Base-by-base conservation (phyloP, 2,113 vertebrate species). In the Daphoenositta chrysoptera region DNA sequence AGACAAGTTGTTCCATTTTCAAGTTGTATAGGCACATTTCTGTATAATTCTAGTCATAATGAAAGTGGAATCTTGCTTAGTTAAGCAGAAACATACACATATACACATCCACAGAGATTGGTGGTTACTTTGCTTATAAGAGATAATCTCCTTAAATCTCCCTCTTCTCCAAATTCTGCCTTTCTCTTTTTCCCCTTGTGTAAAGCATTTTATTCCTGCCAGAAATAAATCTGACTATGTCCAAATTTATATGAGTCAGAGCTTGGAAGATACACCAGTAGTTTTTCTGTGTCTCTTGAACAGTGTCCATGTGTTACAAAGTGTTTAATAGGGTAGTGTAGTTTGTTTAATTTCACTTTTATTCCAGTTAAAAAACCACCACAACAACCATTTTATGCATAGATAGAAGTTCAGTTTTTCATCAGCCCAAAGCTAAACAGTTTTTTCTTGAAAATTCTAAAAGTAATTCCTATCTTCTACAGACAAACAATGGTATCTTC, bases 211-310 rank as follows among this genome's bases (percentile, higher is more conserved):
- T 73, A 63, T 58, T 89, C 87, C 39, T 92, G 89, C 83, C 94
- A 96, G 91, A 94, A 91, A 91, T 60, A 57, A 57, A 77, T 90
- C 13, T 79, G 42, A 58, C 30, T 79, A 12, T 71, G 45, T 93
- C 91, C 83, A 96, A 93, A 88, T 89, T 94, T 70, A 14, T 92
- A 35, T 94, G 94, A 97, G 63, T 96, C 95, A 95, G 92, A 77
- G 19, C 37, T 81, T 97, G 71, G 89, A 90, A 83, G 82, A 91
- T 44, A 76, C 47, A 79, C 73, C 44, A 93, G 12, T 40, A 95
- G 28, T 22, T 86, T 94, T 93, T 40, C 77, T 97, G 65, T 93
- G 78, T 69, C 26, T 93, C 88, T 96, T 97, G 95, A 89, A 91
- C 8, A 54, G 21, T 22, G 57, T 81, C 92, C 93, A 48, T 91